Evolutionary conservation across 2,888 invertebrate genomes (phyloP).

Genomic region (Aporophyla lueneburgensis): DNA sequence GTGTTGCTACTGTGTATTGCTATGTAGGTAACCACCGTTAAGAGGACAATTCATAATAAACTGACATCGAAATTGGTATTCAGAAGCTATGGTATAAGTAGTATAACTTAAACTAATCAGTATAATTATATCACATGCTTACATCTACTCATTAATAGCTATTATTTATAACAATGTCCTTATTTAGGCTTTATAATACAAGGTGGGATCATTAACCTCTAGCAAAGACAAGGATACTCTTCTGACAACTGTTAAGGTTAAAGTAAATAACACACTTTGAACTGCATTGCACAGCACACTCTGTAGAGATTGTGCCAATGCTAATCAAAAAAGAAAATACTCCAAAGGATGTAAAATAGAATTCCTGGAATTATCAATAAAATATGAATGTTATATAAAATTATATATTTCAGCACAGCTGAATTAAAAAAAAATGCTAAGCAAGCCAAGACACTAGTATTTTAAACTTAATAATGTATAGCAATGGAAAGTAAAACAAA

Average conservation of each 20-base stretch:
- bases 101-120: conserved; percentile 16
- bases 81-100: conserved; percentile 24
- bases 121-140: conserved; percentile 35
- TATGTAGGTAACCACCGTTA: background rate
- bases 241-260: background rate
- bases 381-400: background rate
- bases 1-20: no score
- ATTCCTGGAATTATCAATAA: background rate
- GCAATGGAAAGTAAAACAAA: conserved; percentile 18
- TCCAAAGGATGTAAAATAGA: background rate
- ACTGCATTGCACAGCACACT: background rate
- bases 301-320: background rate
- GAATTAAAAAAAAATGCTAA: conserved; percentile 15
- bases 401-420: background rate
- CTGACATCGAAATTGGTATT: conserved; percentile 16
- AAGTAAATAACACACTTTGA: background rate
- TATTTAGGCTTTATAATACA: conserved; percentile 9
- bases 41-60: conserved; percentile 10
- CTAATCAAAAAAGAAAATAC: background rate
- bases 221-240: background rate
- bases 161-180: conserved; percentile 2
- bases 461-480: background rate
- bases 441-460: background rate
- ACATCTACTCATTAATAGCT: conserved; percentile 1
- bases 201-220: background rate